phyloP scores from a whole-genome alignment of 2,113 vertebrate genomes.

The Origma solitaria region DNA sequence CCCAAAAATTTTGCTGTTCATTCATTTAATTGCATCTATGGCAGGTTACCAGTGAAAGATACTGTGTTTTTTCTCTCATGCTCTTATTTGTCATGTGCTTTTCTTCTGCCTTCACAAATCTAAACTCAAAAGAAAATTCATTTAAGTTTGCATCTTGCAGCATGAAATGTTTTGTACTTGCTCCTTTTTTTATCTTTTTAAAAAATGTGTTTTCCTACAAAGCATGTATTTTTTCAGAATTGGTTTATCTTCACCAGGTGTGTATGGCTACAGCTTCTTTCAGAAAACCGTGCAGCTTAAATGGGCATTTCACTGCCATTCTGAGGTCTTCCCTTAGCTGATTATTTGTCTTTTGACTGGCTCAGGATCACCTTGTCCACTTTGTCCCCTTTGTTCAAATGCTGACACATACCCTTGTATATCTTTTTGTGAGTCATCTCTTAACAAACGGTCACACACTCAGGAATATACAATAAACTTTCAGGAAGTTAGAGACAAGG shows the following conservation, averaged over 20 bases:
- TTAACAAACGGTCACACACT: neutral
- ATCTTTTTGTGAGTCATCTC: neutral
- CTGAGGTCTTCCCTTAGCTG: neutral
- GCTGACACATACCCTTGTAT: neutral
- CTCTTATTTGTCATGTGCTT: neutral
- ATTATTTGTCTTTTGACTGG: neutral
- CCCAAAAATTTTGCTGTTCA: neutral
- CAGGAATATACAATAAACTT: neutral
- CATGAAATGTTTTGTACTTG: fast-evolving
- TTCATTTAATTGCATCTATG: neutral
- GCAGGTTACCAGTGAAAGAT: neutral
- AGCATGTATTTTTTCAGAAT: neutral
- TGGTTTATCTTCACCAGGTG: neutral
- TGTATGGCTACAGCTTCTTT: neutral
- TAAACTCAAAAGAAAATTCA: neutral
- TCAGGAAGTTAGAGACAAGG: neutral
- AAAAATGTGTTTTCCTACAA: neutral
- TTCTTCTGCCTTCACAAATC: neutral
- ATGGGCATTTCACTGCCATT: neutral
- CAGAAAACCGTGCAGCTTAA: neutral
- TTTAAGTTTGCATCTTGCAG: neutral
- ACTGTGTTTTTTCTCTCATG: neutral
- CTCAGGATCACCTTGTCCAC: neutral
- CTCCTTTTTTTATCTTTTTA: neutral
- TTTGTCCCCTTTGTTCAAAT: neutral